Percentiles rank a stretch among this genome's conserved stretches.
These are phyloP conservation scores for Anoplopoma fimbria DNA, from an alignment of 2,113 vertebrate species.

Conservation along the genomic window DNA sequence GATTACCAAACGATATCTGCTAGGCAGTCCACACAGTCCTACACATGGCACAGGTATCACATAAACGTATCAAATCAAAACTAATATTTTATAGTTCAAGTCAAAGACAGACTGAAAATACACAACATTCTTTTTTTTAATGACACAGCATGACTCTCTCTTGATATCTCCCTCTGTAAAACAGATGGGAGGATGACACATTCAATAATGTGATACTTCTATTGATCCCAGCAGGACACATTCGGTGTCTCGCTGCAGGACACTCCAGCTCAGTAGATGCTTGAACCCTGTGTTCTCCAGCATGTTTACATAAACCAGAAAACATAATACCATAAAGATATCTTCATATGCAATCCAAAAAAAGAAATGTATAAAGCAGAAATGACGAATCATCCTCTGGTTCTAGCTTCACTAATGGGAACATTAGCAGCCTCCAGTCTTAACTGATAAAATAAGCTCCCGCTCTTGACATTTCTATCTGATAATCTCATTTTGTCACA, in stretches of 20 bases:
- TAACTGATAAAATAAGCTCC: too few relatives aligned
- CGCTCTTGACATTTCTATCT: too few relatives aligned
- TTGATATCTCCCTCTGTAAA: slow-evolving; percentile 15
- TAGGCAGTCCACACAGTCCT: background rate
- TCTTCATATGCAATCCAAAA: background rate
- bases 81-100: background rate
- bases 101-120: background rate
- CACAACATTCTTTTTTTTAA: background rate
- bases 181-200: slow-evolving; percentile 38
- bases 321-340: background rate
- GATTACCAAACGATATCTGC: too few relatives aligned
- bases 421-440: too few relatives aligned
- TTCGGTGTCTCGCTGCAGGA: slow-evolving; percentile 37
- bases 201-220: slow-evolving; percentile 42
- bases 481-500: too few relatives aligned
- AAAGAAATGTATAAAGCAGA: too few relatives aligned
- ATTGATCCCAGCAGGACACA: slow-evolving; percentile 62
- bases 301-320: slow-evolving; percentile 1
- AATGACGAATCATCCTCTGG: too few relatives aligned
- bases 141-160: background rate
- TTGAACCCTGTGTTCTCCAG: slow-evolving; percentile 5
- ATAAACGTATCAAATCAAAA: background rate
- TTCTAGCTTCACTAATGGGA: too few relatives aligned
- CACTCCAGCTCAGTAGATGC: too few relatives aligned
- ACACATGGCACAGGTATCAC: background rate